phyloP scores from a whole-genome alignment of 2,113 vertebrate species.

The Pachypanchax playfairii region DNA sequence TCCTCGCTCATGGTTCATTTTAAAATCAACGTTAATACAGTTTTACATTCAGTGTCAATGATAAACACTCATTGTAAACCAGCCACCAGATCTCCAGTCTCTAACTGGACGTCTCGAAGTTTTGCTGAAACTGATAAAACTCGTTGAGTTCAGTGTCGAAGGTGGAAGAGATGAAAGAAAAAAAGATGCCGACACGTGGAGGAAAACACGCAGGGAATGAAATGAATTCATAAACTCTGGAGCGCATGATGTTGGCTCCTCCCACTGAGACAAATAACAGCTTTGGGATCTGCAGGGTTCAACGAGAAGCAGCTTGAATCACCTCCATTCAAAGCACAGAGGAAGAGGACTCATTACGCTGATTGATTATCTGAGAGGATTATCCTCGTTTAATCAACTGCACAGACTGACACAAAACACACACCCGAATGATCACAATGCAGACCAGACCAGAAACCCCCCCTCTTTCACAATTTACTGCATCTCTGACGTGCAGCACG shows the following conservation, averaged over 20 bases:
- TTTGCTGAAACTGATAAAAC: too few relatives aligned
- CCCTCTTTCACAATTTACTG: too few relatives aligned
- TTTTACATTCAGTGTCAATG: slow-evolving; percentile 22
- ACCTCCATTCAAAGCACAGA: slow-evolving; percentile 9
- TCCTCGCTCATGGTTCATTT: slow-evolving; percentile 5
- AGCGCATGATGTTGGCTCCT: slow-evolving; percentile 16
- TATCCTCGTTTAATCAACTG: slow-evolving; percentile 50
- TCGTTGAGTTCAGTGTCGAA: slow-evolving; percentile 8
- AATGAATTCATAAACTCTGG: slow-evolving; percentile 2
- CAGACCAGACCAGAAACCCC: slow-evolving; percentile 5
- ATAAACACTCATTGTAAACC: slow-evolving; percentile 40
- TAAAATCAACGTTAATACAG: slow-evolving; percentile 26
- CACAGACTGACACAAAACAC: neutral
- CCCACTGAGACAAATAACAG: slow-evolving; percentile 6
- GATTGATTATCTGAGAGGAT: slow-evolving; percentile 40
- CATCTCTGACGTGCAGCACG: slow-evolving; percentile 20
- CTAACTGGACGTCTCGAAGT: too few relatives aligned
- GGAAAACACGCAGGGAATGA: neutral
- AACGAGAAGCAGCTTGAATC: slow-evolving; percentile 31
- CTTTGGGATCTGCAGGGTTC: slow-evolving; percentile 20
- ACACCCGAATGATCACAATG: neutral
- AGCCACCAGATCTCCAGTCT: slow-evolving; percentile 9
- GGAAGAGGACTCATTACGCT: slow-evolving; percentile 16
- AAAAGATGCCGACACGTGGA: slow-evolving; percentile 7
- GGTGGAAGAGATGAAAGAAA: slow-evolving; percentile 5